These are phyloP conservation scores for Rhamphomyia laevipes DNA, from an alignment of 2,888 invertebrate species.

Conservation along the genomic window DNA sequence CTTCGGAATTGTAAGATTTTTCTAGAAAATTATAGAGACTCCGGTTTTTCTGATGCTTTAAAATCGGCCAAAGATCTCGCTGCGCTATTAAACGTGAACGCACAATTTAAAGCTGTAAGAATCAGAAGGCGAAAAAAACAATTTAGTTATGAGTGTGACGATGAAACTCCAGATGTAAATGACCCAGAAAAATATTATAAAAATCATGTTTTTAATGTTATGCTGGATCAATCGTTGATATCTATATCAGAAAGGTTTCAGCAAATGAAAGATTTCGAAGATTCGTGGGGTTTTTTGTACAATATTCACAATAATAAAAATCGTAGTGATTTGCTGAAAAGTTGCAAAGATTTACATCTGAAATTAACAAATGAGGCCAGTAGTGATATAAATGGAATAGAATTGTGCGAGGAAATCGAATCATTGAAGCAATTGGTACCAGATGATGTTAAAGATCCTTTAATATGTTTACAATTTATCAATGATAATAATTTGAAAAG, in stretches of 20 bases:
- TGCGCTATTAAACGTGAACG: too few species aligned
- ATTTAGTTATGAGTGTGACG: not conserved
- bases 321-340: not conserved
- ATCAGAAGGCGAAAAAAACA: not conserved
- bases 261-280: not conserved
- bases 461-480: not conserved
- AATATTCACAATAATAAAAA: not conserved
- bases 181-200: not conserved
- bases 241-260: not conserved
- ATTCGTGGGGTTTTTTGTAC: not conserved
- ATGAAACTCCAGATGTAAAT: not conserved
- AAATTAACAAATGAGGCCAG: not conserved
- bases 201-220: not conserved
- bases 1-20: too few species aligned
- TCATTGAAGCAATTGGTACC: not conserved
- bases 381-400: not conserved
- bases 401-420: not conserved
- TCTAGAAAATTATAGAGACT: too few species aligned
- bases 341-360: not conserved
- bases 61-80: too few species aligned
- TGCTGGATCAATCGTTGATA: not conserved
- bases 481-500: not conserved
- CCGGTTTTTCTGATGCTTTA: too few species aligned
- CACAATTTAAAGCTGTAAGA: too few species aligned
- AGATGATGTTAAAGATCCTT: not conserved